These are phyloP conservation scores for Lucilia sericata DNA, from an alignment of 1,140 invertebrate genomes.

Conservation along the genomic window DNA sequence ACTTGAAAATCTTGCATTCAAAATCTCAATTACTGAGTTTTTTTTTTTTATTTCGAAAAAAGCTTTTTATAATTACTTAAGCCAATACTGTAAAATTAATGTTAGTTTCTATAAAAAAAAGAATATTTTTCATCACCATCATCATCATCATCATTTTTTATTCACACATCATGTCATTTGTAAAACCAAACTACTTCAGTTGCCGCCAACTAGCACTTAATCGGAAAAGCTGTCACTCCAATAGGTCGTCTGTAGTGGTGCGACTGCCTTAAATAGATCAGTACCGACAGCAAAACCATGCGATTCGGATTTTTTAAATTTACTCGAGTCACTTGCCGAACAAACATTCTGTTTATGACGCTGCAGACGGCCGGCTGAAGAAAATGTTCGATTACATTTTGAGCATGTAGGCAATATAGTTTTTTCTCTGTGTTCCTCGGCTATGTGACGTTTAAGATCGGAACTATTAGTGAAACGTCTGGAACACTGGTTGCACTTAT, in stretches of 20 bases:
- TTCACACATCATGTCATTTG: neutral
- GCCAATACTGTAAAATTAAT: neutral
- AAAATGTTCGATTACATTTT: slow-evolving; percentile 63
- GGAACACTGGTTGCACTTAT: slow-evolving; percentile 60
- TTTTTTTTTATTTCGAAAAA: neutral
- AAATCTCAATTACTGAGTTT: neutral
- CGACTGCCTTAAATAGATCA: slow-evolving; percentile 68
- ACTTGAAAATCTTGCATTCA: no score
- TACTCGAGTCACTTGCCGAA: slow-evolving; percentile 32
- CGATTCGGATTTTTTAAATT: slow-evolving; percentile 39
- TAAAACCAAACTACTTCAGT: neutral
- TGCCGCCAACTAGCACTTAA: slow-evolving; percentile 49
- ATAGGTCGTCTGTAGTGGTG: slow-evolving; percentile 68
- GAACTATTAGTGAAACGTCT: slow-evolving; percentile 56
- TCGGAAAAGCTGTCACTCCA: slow-evolving; percentile 70
- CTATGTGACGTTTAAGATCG: slow-evolving; percentile 61
- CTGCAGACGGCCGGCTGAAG: slow-evolving; percentile 54
- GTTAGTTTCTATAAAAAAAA: no score
- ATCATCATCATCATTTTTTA: no score
- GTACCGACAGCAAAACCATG: slow-evolving; percentile 51
- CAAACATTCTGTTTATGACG: slow-evolving; percentile 53
- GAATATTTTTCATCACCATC: no score
- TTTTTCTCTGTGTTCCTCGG: slow-evolving; percentile 58
- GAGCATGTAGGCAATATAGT: slow-evolving; percentile 61
- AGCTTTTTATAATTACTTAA: neutral